A percentile compares a stretch with the other conserved stretches of the same genome.
phyloP scores from a whole-genome alignment of 2,888 invertebrate genomes.

The Caenorhabditis plicata region DNA sequence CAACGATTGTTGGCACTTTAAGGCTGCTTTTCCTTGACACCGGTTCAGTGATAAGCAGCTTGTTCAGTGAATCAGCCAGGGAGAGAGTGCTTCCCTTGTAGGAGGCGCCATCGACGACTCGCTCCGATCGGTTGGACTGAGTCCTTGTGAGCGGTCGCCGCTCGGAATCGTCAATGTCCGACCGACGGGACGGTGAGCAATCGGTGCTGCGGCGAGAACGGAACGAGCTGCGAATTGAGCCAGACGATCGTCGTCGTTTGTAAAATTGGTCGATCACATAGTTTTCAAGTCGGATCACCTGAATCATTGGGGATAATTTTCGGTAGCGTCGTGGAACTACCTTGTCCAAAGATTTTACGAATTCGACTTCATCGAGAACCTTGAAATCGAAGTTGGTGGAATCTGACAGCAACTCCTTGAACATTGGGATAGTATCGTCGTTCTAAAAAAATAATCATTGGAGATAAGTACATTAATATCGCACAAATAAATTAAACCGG shows the following conservation, averaged over 20 bases:
- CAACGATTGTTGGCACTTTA: slow-evolving; percentile 34
- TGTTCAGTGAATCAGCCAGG: slow-evolving; percentile 24
- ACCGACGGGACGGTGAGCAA: slow-evolving; percentile 38
- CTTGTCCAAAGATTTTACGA: slow-evolving; percentile 49
- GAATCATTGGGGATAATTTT: no score
- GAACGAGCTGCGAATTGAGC: slow-evolving; percentile 46
- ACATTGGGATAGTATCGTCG: slow-evolving; percentile 34
- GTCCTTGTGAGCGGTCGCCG: background rate
- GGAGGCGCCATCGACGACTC: slow-evolving; percentile 3
- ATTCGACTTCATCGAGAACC: slow-evolving; percentile 44
- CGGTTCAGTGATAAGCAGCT: slow-evolving; percentile 15
- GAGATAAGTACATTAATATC: no score
- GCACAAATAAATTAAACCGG: no score
- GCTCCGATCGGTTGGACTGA: background rate
- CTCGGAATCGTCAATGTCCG: slow-evolving; percentile 16
- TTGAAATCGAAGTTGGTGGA: slow-evolving; percentile 50
- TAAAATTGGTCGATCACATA: slow-evolving; percentile 52
- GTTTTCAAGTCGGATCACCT: slow-evolving; percentile 50
- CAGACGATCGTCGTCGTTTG: slow-evolving; percentile 42
- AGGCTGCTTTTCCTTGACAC: slow-evolving; percentile 7
- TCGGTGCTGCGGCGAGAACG: slow-evolving; percentile 42
- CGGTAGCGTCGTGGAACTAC: slow-evolving; percentile 9
- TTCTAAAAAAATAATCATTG: slow-evolving; percentile 24
- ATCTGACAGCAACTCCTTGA: slow-evolving; percentile 43
- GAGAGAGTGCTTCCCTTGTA: slow-evolving; percentile 16